Base-by-base conservation (phyloP, 2,113 vertebrate genomes). In the Equus quagga region DNA sequence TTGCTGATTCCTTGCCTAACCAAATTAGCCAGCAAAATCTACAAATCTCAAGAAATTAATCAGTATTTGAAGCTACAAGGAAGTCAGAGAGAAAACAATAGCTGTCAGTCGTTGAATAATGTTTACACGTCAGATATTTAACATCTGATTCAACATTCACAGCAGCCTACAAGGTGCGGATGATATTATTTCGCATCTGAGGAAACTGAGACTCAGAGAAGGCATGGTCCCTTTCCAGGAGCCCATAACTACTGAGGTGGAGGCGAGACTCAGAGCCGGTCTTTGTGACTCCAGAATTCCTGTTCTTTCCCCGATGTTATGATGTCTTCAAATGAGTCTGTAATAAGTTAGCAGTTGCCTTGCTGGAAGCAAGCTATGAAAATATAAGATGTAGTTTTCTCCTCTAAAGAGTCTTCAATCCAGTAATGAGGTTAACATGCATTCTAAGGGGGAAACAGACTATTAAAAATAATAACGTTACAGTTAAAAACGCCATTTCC, bases 401-500 rank as follows among this genome's bases (percentile, higher is more conserved):
- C n/a, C 15, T 85, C n/a, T 26, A 60, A 81, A 54, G 49, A 58
- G 36, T 49, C 33, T 46, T 65, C 56, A 91, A 3, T 91, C 26
- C 26, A n/a, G 36, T 73, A 60, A 81, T 73, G 24, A 94, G 36
- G 24, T 58, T 58, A 46, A 56, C 3, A 3, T 62, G 5, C 36
- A 60, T 91, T 84, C 86, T 79, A 67, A 44, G n/a, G 26, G 54
- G 67, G 15, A 94, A 91, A 67, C 49, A 96, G 86, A 51, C 60
- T 76, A 18, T 84, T 87, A 44, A 31, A 94, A 94, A 91, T 58
- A 90, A 67, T 86, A 51, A 41, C 64, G 21, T 54, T 56, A 58
- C 19, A 60, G 58, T 91, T 87, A 11, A 89, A 76, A 75, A 81
- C 73, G 49, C 14, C 58, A 60, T 81, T 87, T 91, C 49, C 11